Evolutionary conservation across 2,888 invertebrate species (phyloP).

Genomic region (Lochmaea capreae): DNA sequence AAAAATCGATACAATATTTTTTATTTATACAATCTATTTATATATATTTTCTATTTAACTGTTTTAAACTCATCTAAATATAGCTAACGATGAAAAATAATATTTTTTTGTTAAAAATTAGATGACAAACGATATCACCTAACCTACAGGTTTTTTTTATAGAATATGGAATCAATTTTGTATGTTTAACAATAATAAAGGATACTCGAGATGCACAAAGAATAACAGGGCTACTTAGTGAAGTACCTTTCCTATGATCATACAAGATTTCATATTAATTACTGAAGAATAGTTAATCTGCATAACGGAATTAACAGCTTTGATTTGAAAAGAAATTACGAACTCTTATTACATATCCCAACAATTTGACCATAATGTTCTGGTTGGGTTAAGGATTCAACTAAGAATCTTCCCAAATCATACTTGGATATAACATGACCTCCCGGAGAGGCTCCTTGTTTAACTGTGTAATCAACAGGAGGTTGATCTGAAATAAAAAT

Average conservation of each 20-base stretch:
- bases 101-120: too few relatives aligned
- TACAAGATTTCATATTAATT: too few relatives aligned
- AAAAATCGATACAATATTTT: background rate
- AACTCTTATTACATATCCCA: constrained; percentile 70
- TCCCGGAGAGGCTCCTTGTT: constrained; percentile 72
- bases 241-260: too few relatives aligned
- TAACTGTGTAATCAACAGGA: constrained; percentile 71
- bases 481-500: constrained; percentile 72
- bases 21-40: background rate
- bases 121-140: too few relatives aligned
- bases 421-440: constrained; percentile 80
- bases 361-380: constrained; percentile 77
- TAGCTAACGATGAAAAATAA: too few relatives aligned
- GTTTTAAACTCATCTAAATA: background rate
- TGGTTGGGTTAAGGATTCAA: constrained; percentile 76
- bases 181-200: background rate
- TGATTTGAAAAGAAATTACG: background rate
- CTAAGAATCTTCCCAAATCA: constrained; percentile 81
- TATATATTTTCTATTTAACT: background rate
- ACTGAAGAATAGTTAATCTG: too few relatives aligned
- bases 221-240: too few relatives aligned
- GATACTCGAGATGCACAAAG: background rate
- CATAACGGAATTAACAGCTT: background rate
- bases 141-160: too few relatives aligned
- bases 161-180: too few relatives aligned